A percentile compares a stretch with the other conserved stretches of the same genome.
These are phyloP conservation scores for Suricata suricatta DNA, from an alignment of 2,113 vertebrate species.

Conservation along the genomic window DNA sequence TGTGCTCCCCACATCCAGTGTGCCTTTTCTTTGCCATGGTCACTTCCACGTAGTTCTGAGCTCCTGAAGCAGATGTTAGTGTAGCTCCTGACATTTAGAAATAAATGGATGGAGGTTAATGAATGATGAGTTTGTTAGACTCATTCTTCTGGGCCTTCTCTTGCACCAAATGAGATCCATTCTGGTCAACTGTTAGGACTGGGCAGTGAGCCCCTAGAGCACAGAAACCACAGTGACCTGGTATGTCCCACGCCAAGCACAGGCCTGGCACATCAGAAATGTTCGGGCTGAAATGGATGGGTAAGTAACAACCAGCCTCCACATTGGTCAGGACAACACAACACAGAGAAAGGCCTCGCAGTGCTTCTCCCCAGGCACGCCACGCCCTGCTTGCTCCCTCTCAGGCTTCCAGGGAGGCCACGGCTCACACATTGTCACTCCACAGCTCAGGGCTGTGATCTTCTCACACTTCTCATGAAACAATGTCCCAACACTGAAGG, in stretches of 20 bases:
- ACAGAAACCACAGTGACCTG: background rate
- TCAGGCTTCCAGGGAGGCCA: rapidly evolving
- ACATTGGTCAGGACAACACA: conserved; percentile 37
- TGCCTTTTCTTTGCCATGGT: background rate
- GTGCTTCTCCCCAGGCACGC: background rate
- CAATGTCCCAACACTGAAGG: conserved; percentile 72
- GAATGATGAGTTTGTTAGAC: background rate
- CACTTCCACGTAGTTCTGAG: background rate
- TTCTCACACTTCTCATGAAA: conserved; percentile 72
- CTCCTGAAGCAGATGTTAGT: background rate
- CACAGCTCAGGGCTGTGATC: conserved; percentile 51
- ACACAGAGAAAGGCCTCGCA: conserved; percentile 38
- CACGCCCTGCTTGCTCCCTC: background rate
- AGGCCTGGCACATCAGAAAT: background rate
- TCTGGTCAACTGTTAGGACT: background rate
- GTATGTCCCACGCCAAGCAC: background rate
- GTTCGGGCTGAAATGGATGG: background rate
- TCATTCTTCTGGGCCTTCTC: background rate
- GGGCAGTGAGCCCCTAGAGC: background rate
- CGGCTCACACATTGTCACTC: conserved; percentile 7
- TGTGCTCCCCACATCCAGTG: background rate
- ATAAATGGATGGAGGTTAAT: background rate
- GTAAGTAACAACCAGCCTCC: background rate
- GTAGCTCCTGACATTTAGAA: background rate
- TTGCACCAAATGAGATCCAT: background rate